Evolutionary conservation across 2,797 vertebrate species (phyloP).

Genomic region (Ataeniobius toweri): DNA sequence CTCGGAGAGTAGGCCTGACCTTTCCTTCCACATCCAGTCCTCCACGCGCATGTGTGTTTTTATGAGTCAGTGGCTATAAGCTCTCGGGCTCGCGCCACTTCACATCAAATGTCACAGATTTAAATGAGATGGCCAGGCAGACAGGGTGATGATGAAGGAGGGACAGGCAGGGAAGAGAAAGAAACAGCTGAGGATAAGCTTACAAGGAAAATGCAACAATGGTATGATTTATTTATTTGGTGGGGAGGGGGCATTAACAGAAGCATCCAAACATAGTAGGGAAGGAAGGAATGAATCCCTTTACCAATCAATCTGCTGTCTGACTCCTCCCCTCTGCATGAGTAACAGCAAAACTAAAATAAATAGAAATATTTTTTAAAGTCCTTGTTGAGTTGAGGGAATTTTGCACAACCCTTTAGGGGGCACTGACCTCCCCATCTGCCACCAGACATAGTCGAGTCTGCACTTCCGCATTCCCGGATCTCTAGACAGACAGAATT

Average conservation of each 20-base stretch:
- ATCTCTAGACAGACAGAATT: conserved; percentile 46
- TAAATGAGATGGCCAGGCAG: conserved; percentile 66
- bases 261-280: conserved; percentile 13
- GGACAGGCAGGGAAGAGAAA: not conserved
- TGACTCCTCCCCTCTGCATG: conserved; percentile 35
- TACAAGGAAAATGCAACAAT: conserved; percentile 4
- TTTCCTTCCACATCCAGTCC: conserved; percentile 76
- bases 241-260: conserved; percentile 17
- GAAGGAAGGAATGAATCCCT: conserved; percentile 23
- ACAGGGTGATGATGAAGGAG: conserved; percentile 23
- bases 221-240: not conserved
- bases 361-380: conserved; percentile 58
- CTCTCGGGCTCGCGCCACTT: conserved; percentile 64
- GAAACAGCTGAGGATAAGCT: conserved; percentile 13
- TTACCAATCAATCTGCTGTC: conserved; percentile 59
- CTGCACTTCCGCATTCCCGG: conserved; percentile 55
- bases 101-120: conserved; percentile 79
- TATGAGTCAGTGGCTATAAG: conserved; percentile 74
- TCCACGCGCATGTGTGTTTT: conserved; percentile 65
- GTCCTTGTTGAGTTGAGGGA: conserved; percentile 51
- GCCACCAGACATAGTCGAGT: conserved; percentile 51
- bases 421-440: conserved; percentile 34
- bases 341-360: conserved; percentile 43
- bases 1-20: conserved; percentile 78
- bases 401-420: conserved; percentile 47